A percentile compares a stretch with the other conserved stretches of the same genome.
These are phyloP conservation scores for Engystomops pustulosus DNA, from an alignment of 2,113 vertebrate species.

Conservation along the genomic window DNA sequence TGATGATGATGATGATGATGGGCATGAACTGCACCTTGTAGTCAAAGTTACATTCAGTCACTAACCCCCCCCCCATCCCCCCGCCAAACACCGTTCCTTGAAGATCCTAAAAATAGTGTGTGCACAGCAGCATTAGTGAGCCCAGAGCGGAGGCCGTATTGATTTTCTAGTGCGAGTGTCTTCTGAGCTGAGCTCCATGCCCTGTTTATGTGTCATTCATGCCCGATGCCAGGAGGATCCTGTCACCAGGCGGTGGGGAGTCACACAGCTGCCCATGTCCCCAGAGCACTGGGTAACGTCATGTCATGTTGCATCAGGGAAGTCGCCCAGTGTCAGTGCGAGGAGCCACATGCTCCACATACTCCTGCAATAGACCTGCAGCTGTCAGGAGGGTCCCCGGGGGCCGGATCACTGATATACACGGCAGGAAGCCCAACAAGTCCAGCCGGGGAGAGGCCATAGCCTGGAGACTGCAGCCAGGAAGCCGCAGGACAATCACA, in stretches of 20 bases:
- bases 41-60: background rate
- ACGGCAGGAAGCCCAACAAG: background rate
- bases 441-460: background rate
- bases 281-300: background rate
- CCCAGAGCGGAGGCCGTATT: background rate
- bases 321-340: background rate
- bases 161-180: background rate
- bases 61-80: background rate
- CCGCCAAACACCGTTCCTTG: background rate
- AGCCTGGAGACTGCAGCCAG: background rate
- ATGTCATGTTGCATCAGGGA: constrained; percentile 1
- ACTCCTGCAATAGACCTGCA: background rate
- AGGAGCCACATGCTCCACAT: background rate
- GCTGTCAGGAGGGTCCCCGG: background rate
- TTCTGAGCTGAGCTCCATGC: background rate
- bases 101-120: background rate
- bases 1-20: too few species aligned
- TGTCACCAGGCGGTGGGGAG: constrained; percentile 2
- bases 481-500: background rate
- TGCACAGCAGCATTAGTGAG: background rate
- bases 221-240: constrained; percentile 10
- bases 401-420: background rate
- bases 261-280: constrained; percentile 40
- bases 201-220: background rate
- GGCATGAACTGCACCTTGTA: too few species aligned